Evolutionary conservation across 2,888 invertebrate species (phyloP), one percentile per base, ranked within the genome.

Genomic region (Choreutis nemorana): DNA sequence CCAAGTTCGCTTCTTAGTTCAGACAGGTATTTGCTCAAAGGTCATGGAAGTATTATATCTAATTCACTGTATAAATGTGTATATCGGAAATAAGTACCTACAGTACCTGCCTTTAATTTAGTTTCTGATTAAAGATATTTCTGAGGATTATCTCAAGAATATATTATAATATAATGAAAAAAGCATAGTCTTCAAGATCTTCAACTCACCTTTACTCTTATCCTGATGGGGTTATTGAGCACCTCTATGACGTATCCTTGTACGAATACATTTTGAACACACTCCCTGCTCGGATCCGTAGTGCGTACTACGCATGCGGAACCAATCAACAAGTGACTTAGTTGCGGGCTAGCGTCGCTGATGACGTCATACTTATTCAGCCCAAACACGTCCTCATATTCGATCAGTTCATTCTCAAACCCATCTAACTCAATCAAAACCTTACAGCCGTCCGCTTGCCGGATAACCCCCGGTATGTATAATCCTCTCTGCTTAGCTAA

Each of bases 291-390:
- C 2, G 55, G 53, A 42, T 86, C 86, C 27, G 83, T 80, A 45
- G 86, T 86, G 41, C 87, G 82, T 36, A 90, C 89, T 64, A 93
- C 95, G 42, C 97, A 94, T 32, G 86, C 82, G 27, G 89, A 87
- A 21, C 91, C 91, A 34, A 89, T 72, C 40, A 84, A 83, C 51
- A 97, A 84, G 75, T 94, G 90, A 45, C 86, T 87, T 48, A 87
- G 84, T 53, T 87, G 90, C 16, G 97, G 97, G 68, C 93, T 91
- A 43, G 94, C 93, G 64, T 97, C 97, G 53, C 93, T 88, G 49
- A 97, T 94, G 58, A 97, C 88, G 68, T 94, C 92, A 67, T 86
- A 90, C 55, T 88, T 89, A 48, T 90, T 87, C 44, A 81, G 81
- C 47, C 88, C 89, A 44, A 94, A 83, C 40, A 95, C 87, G 63